phyloP scores from a whole-genome alignment of 2,797 vertebrate genomes.

The Dryobates pubescens region DNA sequence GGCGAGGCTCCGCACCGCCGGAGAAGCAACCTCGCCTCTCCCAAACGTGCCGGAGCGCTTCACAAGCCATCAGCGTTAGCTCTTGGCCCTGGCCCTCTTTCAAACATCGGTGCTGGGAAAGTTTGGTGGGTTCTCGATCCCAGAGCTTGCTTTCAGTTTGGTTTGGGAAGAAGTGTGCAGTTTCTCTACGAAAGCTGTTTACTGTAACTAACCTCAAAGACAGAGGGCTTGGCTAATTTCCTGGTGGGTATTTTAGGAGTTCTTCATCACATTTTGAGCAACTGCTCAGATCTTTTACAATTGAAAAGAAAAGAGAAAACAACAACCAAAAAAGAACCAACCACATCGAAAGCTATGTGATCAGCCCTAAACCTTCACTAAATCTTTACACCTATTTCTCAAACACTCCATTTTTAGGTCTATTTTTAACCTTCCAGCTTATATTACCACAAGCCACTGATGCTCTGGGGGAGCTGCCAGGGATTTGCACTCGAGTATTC shows the following conservation, averaged over 20 bases:
- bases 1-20: neutral
- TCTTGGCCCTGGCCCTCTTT: neutral
- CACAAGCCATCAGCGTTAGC: neutral
- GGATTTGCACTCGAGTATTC: neutral
- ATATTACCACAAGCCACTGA: neutral
- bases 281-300: neutral
- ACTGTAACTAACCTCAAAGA: neutral
- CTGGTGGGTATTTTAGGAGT: neutral
- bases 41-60: neutral
- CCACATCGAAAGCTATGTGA: neutral
- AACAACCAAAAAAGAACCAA: too few relatives aligned
- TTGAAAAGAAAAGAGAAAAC: neutral
- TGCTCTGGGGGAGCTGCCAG: neutral
- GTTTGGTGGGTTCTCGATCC: neutral
- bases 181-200: neutral
- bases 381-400: neutral
- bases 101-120: fast-evolving
- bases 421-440: neutral
- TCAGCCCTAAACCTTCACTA: neutral
- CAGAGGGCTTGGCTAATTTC: neutral
- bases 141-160: neutral
- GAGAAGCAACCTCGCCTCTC: neutral
- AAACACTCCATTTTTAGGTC: neutral
- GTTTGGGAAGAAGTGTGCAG: neutral
- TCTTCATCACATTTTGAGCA: neutral